Base-by-base conservation (phyloP, 23 tunicate genomes). In the Ciona savignyi region DNA sequence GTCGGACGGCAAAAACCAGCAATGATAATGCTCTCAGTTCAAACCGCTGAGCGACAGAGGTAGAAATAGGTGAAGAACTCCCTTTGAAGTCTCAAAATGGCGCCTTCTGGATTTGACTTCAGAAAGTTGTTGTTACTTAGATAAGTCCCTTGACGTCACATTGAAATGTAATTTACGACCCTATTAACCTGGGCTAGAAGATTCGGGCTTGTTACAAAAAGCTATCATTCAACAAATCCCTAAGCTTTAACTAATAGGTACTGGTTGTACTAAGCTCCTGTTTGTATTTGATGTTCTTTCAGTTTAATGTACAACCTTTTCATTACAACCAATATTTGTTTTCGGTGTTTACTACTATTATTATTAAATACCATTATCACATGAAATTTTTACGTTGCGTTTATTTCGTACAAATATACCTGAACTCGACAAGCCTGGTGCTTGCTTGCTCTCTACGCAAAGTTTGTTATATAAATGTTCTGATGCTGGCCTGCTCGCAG, bases 51-150 rank as follows among this genome's bases (percentile, higher is more conserved):
- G 56, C 56, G 15, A 42, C 9, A 42, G 56, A 42, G 56, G 56
- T 15, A 42, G 56, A 42, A 42, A 42, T 42, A 42, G 56, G 56
- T 42, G 56, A 42, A 42, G 56, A 42, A 42, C 9, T 15, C 56
- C 56, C 56, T 42, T 42, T 42, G 56, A 42, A 42, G 56, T 42
- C 15, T 42, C 56, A 42, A 42, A 42, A 42, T 42, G 56, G 56
- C 56, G 56, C 56, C 56, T 42, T 42, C 56, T 42, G 56, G 56
- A 42, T 42, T 42, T 42, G 56, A 42, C 56, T 42, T 42, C 56
- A 42, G 56, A 6, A 9, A 9, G 56, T 42, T 42, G 56, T 42
- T 42, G 56, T 42, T 42, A 42, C 56, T 42, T 42, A 42, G 56
- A 42, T 42, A 42, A 42, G 56, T 42, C 56, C 56, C 56, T 42